These are phyloP conservation scores for Mylabris phalerata DNA, from an alignment of 1,140 invertebrate species.

Conservation along the genomic window DNA sequence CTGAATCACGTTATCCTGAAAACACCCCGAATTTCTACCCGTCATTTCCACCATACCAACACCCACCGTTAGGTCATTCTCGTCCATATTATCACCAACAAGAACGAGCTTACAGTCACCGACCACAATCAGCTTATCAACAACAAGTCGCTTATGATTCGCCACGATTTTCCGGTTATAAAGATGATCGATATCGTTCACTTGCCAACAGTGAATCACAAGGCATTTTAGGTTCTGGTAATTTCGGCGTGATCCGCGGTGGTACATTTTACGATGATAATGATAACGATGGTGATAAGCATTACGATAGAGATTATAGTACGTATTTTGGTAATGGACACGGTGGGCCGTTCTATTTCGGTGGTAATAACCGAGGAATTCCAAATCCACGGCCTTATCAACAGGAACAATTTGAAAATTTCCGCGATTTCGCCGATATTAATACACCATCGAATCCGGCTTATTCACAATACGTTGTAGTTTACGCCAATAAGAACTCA, in stretches of 20 bases:
- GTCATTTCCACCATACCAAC: conserved; percentile 32
- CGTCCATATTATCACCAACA: conserved; percentile 32
- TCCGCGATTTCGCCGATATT: conserved; percentile 82
- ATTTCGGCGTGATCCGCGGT: conserved; percentile 80
- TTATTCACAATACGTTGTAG: conserved; percentile 74
- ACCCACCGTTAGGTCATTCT: conserved; percentile 37
- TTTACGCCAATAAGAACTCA: conserved; percentile 65
- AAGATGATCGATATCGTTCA: conserved; percentile 17
- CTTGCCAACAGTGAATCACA: conserved; percentile 9
- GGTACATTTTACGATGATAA: conserved; percentile 71
- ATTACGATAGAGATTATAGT: conserved; percentile 46
- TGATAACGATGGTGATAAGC: conserved; percentile 40
- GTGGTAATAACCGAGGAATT: conserved; percentile 42
- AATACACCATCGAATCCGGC: conserved; percentile 73
- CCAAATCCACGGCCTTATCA: conserved; percentile 54
- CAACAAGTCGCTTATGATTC: conserved; percentile 25
- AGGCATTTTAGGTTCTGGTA: conserved; percentile 69
- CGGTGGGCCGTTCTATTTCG: conserved; percentile 47
- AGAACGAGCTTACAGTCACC: conserved; percentile 38
- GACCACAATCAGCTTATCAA: conserved; percentile 31
- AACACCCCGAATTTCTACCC: conserved; percentile 27
- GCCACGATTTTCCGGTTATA: conserved; percentile 28
- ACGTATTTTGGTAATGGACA: conserved; percentile 62
- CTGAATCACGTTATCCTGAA: too few relatives aligned
- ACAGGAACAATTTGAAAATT: conserved; percentile 76